Base-by-base conservation (phyloP, 2,888 invertebrate species). In the Hypsopygia costalis region DNA sequence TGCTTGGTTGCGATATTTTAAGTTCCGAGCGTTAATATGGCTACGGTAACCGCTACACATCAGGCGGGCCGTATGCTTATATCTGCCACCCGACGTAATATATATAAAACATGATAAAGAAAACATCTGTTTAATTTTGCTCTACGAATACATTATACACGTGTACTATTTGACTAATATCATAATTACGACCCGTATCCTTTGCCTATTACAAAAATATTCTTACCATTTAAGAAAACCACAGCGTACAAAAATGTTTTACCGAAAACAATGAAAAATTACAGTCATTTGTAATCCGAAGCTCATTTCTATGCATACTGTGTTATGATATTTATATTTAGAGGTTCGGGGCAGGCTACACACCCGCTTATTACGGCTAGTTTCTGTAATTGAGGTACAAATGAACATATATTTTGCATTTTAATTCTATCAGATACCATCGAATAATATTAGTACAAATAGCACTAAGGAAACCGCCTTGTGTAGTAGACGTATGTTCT, bases 321-420 rank as follows among this genome's bases (percentile, higher is more conserved):
- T 53, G 41, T 50, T 46, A 42, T 36, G 40, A 44, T 47, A 46
- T 44, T 52, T 52, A 44, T 47, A 47, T 62, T 65, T 56, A 47
- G 46, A 52, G 54, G 54, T 62, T 65, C 61, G 54, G 52, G 54
- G 34, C 27, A 25, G 52, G 40, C 52, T 49, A 44, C 50, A 52
- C 50, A 64, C 59, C 60, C 54, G 43, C 59, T 68, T 61, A 73
- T 73, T 73, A 71, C 50, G 55, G 41, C 59, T 62, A 59, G 60
- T 67, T 62, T 49, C 43, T 46, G 37, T 69, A 69, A 73, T 73
- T 65, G 52, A 10, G n/a, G 2, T 31, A 35, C 22, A 28, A 9
- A 28, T 25, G 32, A 12, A 33, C 32, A 31, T 16, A 16, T 16
- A 16, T 11, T 39, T 34, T 28, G 39, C 33, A 33, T 39, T 39